These are phyloP conservation scores for Lophura swinhoii DNA, from an alignment of 2,797 vertebrate genomes.

Conservation along the genomic window DNA sequence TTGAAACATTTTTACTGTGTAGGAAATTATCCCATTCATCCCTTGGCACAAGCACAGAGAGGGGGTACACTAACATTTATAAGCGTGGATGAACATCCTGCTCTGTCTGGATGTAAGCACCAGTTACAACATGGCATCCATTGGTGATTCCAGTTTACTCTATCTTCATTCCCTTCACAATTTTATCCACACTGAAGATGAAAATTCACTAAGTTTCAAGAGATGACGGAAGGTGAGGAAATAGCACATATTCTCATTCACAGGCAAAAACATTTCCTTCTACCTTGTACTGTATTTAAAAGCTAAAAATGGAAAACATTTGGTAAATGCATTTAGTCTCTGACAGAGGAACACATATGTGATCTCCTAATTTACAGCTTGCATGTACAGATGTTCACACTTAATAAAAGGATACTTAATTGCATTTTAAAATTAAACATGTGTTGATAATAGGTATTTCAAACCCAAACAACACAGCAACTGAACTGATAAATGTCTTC, in stretches of 20 bases:
- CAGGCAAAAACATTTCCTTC: neutral
- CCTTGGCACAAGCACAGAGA: neutral
- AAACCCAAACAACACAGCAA: constrained; percentile 74
- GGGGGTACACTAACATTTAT: neutral
- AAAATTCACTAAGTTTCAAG: neutral
- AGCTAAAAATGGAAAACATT: constrained; percentile 67
- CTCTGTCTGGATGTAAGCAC: neutral
- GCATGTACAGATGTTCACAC: constrained; percentile 78
- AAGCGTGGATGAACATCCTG: neutral
- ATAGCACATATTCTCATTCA: constrained; percentile 15
- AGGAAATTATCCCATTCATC: neutral
- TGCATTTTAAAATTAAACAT: constrained; percentile 79
- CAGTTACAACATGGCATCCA: neutral
- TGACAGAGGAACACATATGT: constrained; percentile 73
- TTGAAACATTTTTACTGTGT: neutral
- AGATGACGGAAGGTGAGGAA: neutral
- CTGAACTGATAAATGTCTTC: constrained; percentile 77
- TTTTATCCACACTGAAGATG: neutral
- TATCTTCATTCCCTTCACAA: neutral
- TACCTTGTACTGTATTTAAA: constrained; percentile 57
- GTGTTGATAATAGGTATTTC: constrained; percentile 78
- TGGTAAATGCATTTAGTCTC: constrained; percentile 70
- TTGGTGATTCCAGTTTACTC: neutral
- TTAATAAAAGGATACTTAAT: constrained; percentile 76
- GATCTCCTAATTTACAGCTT: constrained; percentile 78